Evolutionary conservation across 2,797 vertebrate species (phyloP).

Genomic region (Silurus lanzhouensis): DNA sequence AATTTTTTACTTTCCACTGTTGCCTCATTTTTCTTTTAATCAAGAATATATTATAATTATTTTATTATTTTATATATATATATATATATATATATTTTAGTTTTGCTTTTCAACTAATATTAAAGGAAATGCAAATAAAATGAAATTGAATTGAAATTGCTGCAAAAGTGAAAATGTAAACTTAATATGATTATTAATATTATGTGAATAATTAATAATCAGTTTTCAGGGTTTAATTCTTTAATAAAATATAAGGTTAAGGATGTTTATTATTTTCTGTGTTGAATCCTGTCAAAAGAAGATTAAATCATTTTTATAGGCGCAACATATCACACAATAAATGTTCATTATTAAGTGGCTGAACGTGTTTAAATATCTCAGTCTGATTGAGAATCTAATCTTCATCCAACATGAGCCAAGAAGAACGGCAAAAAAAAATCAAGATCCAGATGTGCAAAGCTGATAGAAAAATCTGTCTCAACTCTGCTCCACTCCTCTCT

Average conservation of each 20-base stretch:
- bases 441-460: constrained; percentile 5
- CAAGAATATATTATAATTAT: not conserved
- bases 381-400: not conserved
- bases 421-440: not conserved
- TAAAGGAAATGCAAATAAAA: too few species aligned
- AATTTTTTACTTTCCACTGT: not conserved
- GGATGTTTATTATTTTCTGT: not conserved
- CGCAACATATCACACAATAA: not conserved
- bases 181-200: not conserved
- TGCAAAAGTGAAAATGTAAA: not conserved
- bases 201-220: not conserved
- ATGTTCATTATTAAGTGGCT: not conserved
- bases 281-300: not conserved
- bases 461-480: not conserved
- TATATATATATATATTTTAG: too few species aligned
- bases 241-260: not conserved
- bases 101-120: too few species aligned
- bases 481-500: not conserved
- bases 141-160: not conserved
- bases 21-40: not conserved
- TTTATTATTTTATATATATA: too few species aligned
- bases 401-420: not conserved
- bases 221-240: not conserved
- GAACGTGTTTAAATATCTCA: not conserved
- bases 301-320: not conserved